These are phyloP conservation scores for Diceros bicornis DNA, from an alignment of 2,797 vertebrate genomes.

Conservation along the genomic window DNA sequence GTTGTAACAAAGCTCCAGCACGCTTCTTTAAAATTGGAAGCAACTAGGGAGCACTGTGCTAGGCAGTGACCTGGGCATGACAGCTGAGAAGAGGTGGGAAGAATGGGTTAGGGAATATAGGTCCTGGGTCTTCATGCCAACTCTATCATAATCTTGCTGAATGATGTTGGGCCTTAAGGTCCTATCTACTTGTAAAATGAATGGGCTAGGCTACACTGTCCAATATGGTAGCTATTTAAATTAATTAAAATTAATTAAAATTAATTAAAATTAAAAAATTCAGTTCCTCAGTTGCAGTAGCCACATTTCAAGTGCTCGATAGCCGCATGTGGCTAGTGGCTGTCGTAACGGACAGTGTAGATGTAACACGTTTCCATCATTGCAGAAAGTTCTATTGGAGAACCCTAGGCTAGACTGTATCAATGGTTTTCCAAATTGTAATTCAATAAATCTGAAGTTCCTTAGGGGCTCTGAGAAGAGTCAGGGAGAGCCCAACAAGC, in stretches of 20 bases:
- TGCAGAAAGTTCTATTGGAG: not conserved
- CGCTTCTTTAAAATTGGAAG: not conserved
- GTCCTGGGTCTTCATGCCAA: not conserved
- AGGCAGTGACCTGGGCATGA: not conserved
- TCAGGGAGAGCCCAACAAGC: not conserved
- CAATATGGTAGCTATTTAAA: not conserved
- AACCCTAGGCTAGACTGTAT: not conserved
- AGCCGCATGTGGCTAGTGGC: not conserved
- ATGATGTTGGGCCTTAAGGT: not conserved
- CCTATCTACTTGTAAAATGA: not conserved
- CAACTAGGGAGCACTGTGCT: not conserved
- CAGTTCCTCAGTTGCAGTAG: not conserved
- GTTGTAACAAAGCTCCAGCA: not conserved
- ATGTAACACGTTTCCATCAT: not conserved
- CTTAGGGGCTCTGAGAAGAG: not conserved
- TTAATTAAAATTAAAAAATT: too few species aligned
- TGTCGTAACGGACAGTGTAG: not conserved
- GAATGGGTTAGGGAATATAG: not conserved
- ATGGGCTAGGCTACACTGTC: not conserved
- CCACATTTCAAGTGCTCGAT: not conserved
- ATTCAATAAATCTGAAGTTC: not conserved
- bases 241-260: not conserved
- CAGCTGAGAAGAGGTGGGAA: not conserved
- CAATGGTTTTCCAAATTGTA: not conserved
- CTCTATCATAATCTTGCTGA: not conserved